Base-by-base conservation (phyloP, 2,113 vertebrate genomes). In the Pungitius pungitius region DNA sequence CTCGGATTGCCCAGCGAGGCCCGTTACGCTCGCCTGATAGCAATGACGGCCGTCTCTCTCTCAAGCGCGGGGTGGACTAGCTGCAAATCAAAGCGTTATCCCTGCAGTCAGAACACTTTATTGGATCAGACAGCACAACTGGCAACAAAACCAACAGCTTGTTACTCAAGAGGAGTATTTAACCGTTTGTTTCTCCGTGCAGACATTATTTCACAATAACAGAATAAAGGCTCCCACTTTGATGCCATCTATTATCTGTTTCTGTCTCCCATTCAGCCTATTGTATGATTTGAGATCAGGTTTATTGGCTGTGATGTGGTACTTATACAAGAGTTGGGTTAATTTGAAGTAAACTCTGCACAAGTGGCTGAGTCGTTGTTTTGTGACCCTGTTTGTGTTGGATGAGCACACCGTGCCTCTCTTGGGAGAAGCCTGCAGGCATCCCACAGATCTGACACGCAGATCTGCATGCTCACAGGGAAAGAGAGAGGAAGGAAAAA, bases 361-460 rank as follows among this genome's bases (percentile, higher is more conserved):
- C 89, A 91, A 88, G 87, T 77, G 89, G 80, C 87, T 84, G 78
- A 89, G 81, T 89, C 72, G 74, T 90, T 93, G 90, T 93, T 91
- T 82, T 88, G 85, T 91, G 90, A 94, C 93, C 92, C 93, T 91
- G 90, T 93, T 94, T 92, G 91, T 91, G 88, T 90, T 90, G 90
- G 89, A 90, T 92, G 92, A 90, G 86, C 78, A 78, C 90, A 84
- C 82, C 70, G 79, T 78, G 74, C 54, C 65, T 89, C 93, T 92
- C 92, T 69, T 37, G 90, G 92, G 93, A 93, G 77, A 63, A 83
- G 91, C 92, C 93, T 89, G 82, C 90, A 92, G 93, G 91, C 91
- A 93, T 92, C 90, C 88, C 91, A 82, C 90, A 94, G 86, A 93
- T 93, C 91, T 93, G 87, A 93, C 91, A 90, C 80, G 61, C 87